Evolutionary conservation across 2,888 invertebrate species (phyloP), one percentile per base, ranked within the genome.

Genomic region (Apotomis betuletana): DNA sequence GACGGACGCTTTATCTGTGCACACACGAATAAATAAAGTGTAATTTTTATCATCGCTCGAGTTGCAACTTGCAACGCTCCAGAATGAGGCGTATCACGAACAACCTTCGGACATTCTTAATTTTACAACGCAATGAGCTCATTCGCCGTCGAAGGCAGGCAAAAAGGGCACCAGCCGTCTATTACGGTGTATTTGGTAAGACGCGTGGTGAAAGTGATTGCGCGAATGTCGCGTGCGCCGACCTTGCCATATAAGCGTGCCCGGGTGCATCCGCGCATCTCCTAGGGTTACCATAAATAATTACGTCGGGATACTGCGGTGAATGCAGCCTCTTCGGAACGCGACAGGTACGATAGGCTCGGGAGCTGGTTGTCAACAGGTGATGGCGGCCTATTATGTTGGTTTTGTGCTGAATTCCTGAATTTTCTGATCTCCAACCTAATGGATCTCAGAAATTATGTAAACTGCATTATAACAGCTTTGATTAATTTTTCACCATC

Each of bases 121-220:
- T 58, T 67, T 67, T 57, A 49, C 57, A 49, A 67, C 51, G 58
- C 57, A 51, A 58, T 59, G 67, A 13, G 57, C 69, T 65, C 49
- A 51, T 62, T 49, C 54, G 59, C 64, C 15, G 15, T 55, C 27
- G 46, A 67, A 41, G 41, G 67, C 49, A 62, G 51, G 67, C 61
- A 71, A 71, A 71, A 71, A 71, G 71, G 71, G 71, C 62, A 70
- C 70, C 64, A 52, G 64, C 51, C 61, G 58, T 72, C 72, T 72
- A 72, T 72, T 58, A 68, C 73, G 81, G 82, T 87, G 86, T 85
- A 85, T 90, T 90, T 88, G 87, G 89, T 86, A 90, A 86, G 84
- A 85, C 82, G 82, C 83, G 85, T 85, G 87, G 92, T 91, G 92
- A 92, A 93, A 92, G 92, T 92, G 92, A 91, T 90, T 89, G 88